Evolutionary conservation across 1,140 invertebrate species (phyloP), one percentile per base, ranked within the genome.

Genomic region (Parapsyche elsis): DNA sequence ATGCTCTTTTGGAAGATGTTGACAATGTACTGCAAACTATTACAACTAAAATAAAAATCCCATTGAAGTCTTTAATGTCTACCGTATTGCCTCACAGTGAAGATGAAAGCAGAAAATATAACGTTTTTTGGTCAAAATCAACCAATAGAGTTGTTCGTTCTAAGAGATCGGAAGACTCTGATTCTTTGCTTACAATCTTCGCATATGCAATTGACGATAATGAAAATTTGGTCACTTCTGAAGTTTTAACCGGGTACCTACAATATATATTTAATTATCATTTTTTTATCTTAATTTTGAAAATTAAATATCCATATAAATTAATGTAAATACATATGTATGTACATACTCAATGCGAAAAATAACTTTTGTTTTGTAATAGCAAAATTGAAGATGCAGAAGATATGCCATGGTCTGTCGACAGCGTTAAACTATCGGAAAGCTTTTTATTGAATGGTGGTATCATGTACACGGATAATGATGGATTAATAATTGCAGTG

Each of bases 401-500:
- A 5, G 45, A 46, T 53, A 45, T 71, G 5, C 77, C 64, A 26
- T 77, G 76, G 76, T 26, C 16, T 23, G 9, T 71, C 9, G 44
- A 79, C 71, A 26, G 64, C 7, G 12, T 30, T 5, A 12, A 14
- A 71, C 24, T 79, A 53, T 16, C 16, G 5, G 64, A 79, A 7
- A 79, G 64, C 71, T 9, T 12, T 1, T 53, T 80, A 19, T 24
- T 74, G 12, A 44, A 71, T 26, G 19, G 45, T 75, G 30, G 24
- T n/a, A 24, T 80, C 1, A 61, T 21, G 74, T 77, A 57, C 23
- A 75, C 45, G 5, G 44, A 76, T 74, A 82, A 85, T 74, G 81
- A 76, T 53, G 86, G 84, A 38, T 82, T 84, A n/a, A 85, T 87
- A 16, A 84, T 84, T 53, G 85, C 83, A 16, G 83, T 86, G 5